Percentiles rank a stretch among this genome's conserved stretches.
Conservation (phyloP, 2,888 invertebrate genomes). For the Amblyjoppa fuscipennis region DNA sequence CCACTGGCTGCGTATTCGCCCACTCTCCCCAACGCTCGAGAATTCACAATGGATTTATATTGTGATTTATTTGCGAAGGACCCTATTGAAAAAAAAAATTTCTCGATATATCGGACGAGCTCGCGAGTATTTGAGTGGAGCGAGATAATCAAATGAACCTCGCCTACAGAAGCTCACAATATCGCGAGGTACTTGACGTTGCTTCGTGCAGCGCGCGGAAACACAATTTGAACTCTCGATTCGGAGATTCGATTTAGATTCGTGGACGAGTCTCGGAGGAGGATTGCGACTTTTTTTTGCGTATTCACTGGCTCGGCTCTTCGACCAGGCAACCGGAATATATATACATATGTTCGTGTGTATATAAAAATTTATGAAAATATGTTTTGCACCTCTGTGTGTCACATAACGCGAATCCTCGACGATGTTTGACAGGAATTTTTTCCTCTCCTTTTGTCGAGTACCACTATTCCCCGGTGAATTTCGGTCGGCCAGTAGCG, state of each 20-base stretch:
- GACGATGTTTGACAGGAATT: background rate
- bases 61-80: constrained; percentile 22
- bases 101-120: background rate
- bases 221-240: constrained; percentile 66
- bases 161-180: constrained; percentile 45
- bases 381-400: constrained; percentile 23
- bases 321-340: constrained; percentile 2
- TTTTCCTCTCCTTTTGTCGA: constrained; percentile 15
- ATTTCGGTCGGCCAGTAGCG: constrained; percentile 20
- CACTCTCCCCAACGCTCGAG: background rate
- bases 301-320: constrained; percentile 16
- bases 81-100: background rate
- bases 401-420: background rate
- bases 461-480: constrained; percentile 14
- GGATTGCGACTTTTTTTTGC: constrained; percentile 30
- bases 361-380: constrained; percentile 20
- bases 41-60: constrained; percentile 15
- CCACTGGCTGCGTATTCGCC: background rate
- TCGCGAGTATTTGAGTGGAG: constrained; percentile 1
- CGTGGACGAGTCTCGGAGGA: constrained; percentile 41
- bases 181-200: constrained; percentile 37
- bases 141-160: constrained; percentile 51
- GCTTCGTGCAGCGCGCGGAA: constrained; percentile 44
- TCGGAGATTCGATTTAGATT: constrained; percentile 68
- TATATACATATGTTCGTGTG: constrained; percentile 13